phyloP scores from a whole-genome alignment of 92 coral and sea anemone genomes.

The Isaurus tuberculatus region DNA sequence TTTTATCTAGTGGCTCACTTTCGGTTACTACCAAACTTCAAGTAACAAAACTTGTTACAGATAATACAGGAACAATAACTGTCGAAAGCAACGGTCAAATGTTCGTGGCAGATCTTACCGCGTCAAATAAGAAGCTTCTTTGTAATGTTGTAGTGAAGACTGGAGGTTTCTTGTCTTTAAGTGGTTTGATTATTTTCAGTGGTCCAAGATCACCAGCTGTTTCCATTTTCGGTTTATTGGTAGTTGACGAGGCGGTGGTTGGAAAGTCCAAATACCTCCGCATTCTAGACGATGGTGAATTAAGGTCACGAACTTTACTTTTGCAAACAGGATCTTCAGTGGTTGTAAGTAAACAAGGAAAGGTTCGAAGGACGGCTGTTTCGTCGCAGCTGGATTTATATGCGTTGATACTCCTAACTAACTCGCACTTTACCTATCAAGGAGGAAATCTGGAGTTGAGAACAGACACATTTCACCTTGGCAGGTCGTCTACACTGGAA shows the following conservation, averaged over 20 bases:
- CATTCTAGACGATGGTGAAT: conserved; percentile 48
- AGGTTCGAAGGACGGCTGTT: conserved; percentile 36
- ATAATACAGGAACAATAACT: conserved; percentile 61
- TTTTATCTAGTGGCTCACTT: conserved; percentile 48
- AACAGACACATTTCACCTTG: conserved; percentile 42
- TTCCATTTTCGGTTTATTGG: conserved; percentile 51
- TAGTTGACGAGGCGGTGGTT: conserved; percentile 41
- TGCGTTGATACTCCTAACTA: conserved; percentile 39
- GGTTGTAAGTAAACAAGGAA: conserved; percentile 47
- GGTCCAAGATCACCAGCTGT: conserved; percentile 60
- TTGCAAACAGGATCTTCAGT: conserved; percentile 46
- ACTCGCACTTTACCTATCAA: conserved; percentile 46
- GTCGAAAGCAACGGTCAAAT: conserved; percentile 41
- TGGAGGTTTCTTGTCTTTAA: conserved; percentile 51
- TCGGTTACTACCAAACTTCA: conserved; percentile 42
- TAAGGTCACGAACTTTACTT: conserved; percentile 49
- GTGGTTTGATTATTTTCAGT: conserved; percentile 43
- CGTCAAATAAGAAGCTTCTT: conserved; percentile 25
- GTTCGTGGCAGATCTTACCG: conserved; percentile 32
- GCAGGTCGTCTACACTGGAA: conserved; percentile 32
- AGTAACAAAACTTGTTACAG: conserved; percentile 54
- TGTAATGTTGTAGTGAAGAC: conserved; percentile 63
- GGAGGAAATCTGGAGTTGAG: conserved; percentile 30
- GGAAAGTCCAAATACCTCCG: conserved; percentile 35
- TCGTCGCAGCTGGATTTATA: conserved; percentile 26